These are phyloP conservation scores for Thamnophis elegans DNA, from an alignment of 2,797 vertebrate species.

Conservation along the genomic window DNA sequence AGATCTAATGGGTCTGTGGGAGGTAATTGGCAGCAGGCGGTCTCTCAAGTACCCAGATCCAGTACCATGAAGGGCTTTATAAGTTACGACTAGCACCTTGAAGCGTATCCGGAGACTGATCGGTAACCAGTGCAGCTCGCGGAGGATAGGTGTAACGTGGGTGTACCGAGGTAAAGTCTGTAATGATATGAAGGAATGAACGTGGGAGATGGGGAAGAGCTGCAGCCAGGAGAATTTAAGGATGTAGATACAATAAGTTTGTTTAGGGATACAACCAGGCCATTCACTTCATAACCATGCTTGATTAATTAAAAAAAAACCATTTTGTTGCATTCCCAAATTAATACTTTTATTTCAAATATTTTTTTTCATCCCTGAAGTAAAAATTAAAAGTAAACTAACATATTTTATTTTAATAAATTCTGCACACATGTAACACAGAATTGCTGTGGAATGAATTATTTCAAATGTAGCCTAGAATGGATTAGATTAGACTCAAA, in stretches of 20 bases:
- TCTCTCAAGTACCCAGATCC: too few relatives aligned
- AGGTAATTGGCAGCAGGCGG: too few relatives aligned
- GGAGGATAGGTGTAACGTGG: too few relatives aligned
- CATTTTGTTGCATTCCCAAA: not conserved
- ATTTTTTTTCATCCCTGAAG: not conserved
- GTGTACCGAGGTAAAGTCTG: not conserved
- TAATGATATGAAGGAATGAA: not conserved
- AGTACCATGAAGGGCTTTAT: too few relatives aligned
- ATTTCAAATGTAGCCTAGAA: conserved; percentile 10
- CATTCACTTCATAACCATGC: not conserved
- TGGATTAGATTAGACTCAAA: not conserved
- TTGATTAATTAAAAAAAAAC: not conserved
- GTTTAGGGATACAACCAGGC: not conserved
- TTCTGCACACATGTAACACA: not conserved
- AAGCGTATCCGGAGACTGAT: too few relatives aligned
- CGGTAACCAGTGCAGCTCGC: too few relatives aligned
- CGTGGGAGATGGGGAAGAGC: not conserved
- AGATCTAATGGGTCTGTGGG: too few relatives aligned
- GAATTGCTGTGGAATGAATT: not conserved
- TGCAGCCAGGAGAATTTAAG: not conserved
- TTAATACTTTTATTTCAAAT: not conserved
- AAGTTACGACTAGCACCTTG: too few relatives aligned
- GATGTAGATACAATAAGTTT: not conserved
- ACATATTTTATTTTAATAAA: not conserved
- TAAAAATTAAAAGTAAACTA: not conserved